phyloP scores from a whole-genome alignment of 64 coral and sea anemone genomes.

The Dendrophyllia cribrosa region DNA sequence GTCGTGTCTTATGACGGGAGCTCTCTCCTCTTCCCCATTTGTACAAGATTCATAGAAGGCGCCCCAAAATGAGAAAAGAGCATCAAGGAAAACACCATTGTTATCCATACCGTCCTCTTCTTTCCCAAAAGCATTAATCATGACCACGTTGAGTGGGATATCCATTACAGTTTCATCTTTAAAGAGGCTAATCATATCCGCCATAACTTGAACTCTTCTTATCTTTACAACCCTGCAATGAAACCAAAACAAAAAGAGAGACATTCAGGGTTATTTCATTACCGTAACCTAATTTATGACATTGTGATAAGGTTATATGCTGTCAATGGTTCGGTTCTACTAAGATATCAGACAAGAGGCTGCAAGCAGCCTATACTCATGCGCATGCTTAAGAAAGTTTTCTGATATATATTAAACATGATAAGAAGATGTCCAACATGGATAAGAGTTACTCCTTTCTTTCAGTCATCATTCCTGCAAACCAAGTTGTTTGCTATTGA shows the following conservation, averaged over 20 bases:
- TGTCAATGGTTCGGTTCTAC: neutral
- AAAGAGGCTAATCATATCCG: slow-evolving; percentile 4
- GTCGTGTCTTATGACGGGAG: slow-evolving; percentile 5
- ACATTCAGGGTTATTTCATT: slow-evolving; percentile 8
- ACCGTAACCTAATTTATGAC: neutral
- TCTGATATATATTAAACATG: no score
- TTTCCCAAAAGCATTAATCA: slow-evolving; percentile 16
- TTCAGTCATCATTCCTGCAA: no score
- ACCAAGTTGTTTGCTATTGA: no score
- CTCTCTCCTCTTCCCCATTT: slow-evolving; percentile 11
- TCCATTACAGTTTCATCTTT: neutral
- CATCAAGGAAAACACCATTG: neutral
- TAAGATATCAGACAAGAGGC: neutral
- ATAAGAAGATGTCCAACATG: no score
- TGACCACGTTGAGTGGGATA: slow-evolving; percentile 6
- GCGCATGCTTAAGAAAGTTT: no score
- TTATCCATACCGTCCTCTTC: slow-evolving; percentile 5
- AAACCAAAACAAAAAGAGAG: neutral
- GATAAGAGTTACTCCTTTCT: no score
- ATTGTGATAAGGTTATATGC: neutral
- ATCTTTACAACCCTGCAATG: slow-evolving; percentile 14
- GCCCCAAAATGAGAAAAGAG: slow-evolving; percentile 4
- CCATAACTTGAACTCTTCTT: slow-evolving; percentile 12
- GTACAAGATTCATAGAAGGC: slow-evolving; percentile 16
- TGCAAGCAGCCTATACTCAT: no score